These are phyloP conservation scores for Arizona elegans DNA, from an alignment of 2,113 vertebrate species.

Conservation along the genomic window DNA sequence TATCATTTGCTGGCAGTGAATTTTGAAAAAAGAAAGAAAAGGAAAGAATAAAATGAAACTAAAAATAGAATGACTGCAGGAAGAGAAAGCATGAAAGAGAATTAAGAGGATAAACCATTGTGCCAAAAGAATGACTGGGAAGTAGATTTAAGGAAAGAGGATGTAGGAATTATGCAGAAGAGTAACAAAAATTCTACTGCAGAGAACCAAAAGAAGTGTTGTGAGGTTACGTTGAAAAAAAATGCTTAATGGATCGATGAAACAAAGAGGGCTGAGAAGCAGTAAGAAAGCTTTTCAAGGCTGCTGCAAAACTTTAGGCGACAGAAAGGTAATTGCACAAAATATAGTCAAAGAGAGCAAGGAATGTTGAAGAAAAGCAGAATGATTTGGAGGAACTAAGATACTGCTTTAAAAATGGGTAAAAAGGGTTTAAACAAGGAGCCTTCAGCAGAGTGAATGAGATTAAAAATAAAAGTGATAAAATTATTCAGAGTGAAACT, in stretches of 20 bases:
- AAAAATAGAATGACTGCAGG: not conserved
- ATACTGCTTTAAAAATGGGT: not conserved
- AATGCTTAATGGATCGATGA: not conserved
- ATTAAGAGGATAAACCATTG: not conserved
- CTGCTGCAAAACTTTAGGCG: not conserved
- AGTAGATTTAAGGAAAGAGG: not conserved
- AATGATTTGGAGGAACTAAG: not conserved
- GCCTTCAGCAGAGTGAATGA: not conserved
- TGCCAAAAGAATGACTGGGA: not conserved
- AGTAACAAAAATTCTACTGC: not conserved
- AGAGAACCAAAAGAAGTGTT: not conserved
- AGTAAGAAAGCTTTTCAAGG: not conserved
- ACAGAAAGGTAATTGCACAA: not conserved
- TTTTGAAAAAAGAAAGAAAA: not conserved
- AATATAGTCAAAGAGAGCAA: not conserved
- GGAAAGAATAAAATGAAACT: not conserved
- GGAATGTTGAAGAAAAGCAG: not conserved
- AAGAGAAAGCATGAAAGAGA: not conserved
- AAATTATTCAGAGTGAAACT: not conserved
- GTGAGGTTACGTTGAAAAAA: not conserved
- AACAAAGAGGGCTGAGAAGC: not conserved
- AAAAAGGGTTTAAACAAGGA: not conserved
- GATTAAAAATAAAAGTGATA: not conserved
- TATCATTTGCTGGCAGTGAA: not conserved
- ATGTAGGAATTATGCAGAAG: not conserved